Percentiles rank a stretch among this genome's conserved stretches.
These are phyloP conservation scores for Ormyrus labotus DNA, from an alignment of 2,888 invertebrate species.

Conservation along the genomic window DNA sequence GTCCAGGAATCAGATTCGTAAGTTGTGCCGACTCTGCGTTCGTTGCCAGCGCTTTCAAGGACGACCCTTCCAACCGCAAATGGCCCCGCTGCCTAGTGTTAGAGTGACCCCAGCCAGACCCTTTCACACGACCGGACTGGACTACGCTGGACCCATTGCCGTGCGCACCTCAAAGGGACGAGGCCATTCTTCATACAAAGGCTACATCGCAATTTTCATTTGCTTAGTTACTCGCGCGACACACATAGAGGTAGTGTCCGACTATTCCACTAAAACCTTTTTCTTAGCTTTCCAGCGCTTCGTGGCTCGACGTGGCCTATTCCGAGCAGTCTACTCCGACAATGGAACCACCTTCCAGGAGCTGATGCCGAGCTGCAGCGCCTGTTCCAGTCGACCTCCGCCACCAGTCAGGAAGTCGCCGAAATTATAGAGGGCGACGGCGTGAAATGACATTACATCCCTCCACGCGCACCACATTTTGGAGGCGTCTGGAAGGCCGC, in stretches of 20 bases:
- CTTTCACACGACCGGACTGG: not conserved
- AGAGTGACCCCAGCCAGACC: not conserved
- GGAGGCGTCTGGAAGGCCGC: not conserved
- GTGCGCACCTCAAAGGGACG: not conserved
- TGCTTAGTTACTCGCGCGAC: not conserved
- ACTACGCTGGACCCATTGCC: not conserved
- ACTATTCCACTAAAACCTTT: not conserved
- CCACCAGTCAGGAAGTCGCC: not conserved
- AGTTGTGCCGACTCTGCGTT: not conserved
- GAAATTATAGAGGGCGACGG: not conserved
- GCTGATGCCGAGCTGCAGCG: not conserved
- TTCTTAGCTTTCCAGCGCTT: not conserved
- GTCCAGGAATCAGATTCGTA: not conserved
- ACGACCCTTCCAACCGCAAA: not conserved
- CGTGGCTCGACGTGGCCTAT: not conserved
- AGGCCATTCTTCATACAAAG: not conserved
- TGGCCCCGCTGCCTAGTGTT: not conserved
- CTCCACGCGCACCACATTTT: slow-evolving; percentile 28
- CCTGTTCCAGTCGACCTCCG: not conserved
- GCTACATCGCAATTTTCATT: not conserved
- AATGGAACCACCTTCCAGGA: not conserved
- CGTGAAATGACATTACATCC: slow-evolving; percentile 17
- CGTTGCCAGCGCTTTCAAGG: not conserved
- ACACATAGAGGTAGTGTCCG: not conserved
- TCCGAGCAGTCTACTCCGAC: not conserved